Evolutionary conservation across 92 coral and sea anemone genomes (phyloP).

Genomic region (Bergia sp.): DNA sequence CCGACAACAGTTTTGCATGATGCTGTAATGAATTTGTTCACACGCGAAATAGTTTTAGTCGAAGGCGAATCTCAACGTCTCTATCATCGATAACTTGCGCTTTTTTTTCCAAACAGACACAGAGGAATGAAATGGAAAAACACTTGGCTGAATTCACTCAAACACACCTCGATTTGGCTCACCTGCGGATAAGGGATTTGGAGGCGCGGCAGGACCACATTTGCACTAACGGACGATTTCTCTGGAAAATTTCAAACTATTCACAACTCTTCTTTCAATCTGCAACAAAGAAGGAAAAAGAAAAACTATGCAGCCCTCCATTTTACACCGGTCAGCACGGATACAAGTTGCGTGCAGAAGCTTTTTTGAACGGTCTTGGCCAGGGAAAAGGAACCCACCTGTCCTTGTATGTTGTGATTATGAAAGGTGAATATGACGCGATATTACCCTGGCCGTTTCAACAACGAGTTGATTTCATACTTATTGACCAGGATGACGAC

Average conservation of each 20-base stretch:
- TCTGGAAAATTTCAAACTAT: constrained; percentile 98
- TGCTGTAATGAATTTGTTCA: too few species aligned
- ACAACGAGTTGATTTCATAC: constrained; percentile 95
- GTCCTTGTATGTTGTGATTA: constrained; percentile 92
- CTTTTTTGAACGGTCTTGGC: constrained; percentile 96
- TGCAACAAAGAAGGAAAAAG: constrained; percentile 95
- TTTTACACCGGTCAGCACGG: constrained; percentile 99
- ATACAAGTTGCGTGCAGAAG: constrained; percentile 96
- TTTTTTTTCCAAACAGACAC: constrained; percentile 54
- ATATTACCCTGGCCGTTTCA: constrained; percentile 99
- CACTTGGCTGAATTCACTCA: constrained; percentile 84
- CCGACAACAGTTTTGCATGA: too few species aligned
- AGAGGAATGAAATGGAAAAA: constrained; percentile 90
- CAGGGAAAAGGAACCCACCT: constrained; percentile 98
- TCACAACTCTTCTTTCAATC: constrained; percentile 92
- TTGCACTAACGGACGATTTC: constrained; percentile 91
- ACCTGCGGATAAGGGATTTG: constrained; percentile 87
- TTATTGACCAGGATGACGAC: constrained; percentile 94
- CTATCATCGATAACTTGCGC: constrained; percentile 1
- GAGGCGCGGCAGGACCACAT: constrained; percentile 91
- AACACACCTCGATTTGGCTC: constrained; percentile 90
- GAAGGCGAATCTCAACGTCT: too few species aligned
- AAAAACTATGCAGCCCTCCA: constrained; percentile 97
- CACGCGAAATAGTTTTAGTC: too few species aligned
- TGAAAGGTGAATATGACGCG: constrained; percentile 98